Conservation (phyloP, 2,888 invertebrate genomes). For the Ditula angustiorana region DNA sequence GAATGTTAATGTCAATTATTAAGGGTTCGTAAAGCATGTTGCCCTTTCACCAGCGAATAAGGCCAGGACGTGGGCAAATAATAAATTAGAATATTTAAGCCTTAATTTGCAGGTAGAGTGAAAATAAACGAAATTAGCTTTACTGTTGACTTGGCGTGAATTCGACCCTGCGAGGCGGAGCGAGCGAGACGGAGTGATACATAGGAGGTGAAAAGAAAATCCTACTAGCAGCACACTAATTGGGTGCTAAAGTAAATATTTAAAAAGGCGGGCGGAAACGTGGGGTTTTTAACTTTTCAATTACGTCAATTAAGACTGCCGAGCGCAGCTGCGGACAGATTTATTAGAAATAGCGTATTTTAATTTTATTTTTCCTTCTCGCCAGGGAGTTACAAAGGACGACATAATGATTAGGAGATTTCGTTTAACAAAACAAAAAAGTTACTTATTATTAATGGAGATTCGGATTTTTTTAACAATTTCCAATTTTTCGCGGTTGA, state of each 20-base stretch:
- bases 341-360: slow-evolving; percentile 55
- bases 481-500: background rate
- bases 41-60: slow-evolving; percentile 39
- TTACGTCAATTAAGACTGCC: slow-evolving; percentile 76
- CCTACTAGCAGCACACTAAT: slow-evolving; percentile 72
- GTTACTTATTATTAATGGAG: background rate
- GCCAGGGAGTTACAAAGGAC: slow-evolving; percentile 23
- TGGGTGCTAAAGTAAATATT: slow-evolving; percentile 82
- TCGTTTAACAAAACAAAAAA: slow-evolving; percentile 24
- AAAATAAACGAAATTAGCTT: slow-evolving; percentile 69
- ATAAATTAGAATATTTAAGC: slow-evolving; percentile 59
- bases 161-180: slow-evolving; percentile 47
- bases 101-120: slow-evolving; percentile 59
- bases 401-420: slow-evolving; percentile 24
- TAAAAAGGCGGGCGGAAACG: slow-evolving; percentile 75
- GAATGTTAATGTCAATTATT: slow-evolving; percentile 17
- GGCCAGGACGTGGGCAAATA: slow-evolving; percentile 51
- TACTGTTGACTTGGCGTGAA: slow-evolving; percentile 51
- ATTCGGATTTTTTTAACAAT: background rate
- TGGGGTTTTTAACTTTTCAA: slow-evolving; percentile 78
- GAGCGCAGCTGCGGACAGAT: slow-evolving; percentile 56
- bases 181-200: slow-evolving; percentile 47
- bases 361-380: slow-evolving; percentile 36
- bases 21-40: slow-evolving; percentile 20
- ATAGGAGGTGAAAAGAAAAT: slow-evolving; percentile 59